phyloP scores from a whole-genome alignment of 2,113 vertebrate species.

The Felis chaus region DNA sequence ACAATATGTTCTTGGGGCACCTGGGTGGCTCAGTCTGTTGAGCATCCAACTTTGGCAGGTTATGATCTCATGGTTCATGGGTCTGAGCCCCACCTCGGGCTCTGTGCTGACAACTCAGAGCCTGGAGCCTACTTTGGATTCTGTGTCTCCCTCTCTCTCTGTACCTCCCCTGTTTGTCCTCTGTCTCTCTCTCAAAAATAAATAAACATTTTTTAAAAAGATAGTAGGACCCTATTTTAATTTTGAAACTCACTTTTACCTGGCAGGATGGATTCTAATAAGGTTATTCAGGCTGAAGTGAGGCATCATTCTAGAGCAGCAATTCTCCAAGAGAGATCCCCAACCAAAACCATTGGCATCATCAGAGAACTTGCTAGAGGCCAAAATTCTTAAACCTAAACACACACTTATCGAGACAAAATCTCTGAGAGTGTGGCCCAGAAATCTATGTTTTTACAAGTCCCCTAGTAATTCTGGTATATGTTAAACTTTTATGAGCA shows the following conservation, averaged over 20 bases:
- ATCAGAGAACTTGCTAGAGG: background rate
- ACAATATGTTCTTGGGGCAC: background rate
- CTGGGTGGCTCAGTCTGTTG: too few relatives aligned
- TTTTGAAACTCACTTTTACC: slow-evolving; percentile 9
- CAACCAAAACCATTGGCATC: background rate
- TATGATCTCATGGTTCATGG: too few relatives aligned
- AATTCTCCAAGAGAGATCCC: background rate
- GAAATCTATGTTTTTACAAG: background rate
- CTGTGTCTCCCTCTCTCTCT: too few relatives aligned
- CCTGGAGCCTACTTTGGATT: too few relatives aligned
- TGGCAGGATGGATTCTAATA: background rate
- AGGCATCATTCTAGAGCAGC: background rate
- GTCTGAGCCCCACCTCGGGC: too few relatives aligned
- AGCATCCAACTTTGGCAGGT: too few relatives aligned
- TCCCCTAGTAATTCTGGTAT: background rate
- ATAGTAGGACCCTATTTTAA: background rate
- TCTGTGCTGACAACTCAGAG: too few relatives aligned
- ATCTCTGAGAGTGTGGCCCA: background rate
- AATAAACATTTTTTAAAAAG: too few relatives aligned
- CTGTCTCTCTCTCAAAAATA: too few relatives aligned
- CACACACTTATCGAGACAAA: background rate
- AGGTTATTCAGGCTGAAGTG: background rate
- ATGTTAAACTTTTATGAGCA: background rate
- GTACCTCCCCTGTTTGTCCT: too few relatives aligned
- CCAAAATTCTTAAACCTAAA: background rate